Conservation (phyloP, 2,888 invertebrate species). For the Cerastoderma edule region DNA sequence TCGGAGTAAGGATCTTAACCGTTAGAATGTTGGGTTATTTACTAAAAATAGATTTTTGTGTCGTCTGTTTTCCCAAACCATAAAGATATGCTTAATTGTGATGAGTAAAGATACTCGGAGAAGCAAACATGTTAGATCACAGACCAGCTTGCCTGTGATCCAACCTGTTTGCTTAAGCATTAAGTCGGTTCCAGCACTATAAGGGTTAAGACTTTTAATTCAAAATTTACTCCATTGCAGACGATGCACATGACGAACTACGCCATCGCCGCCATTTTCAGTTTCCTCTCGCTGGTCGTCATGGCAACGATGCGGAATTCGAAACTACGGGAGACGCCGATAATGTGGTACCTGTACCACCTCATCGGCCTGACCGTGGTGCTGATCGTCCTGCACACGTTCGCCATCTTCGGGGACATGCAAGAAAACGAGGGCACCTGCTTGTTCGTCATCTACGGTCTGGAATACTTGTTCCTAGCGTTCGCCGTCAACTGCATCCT, state of each 20-base stretch:
- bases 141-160: no score
- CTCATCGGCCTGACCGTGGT: conserved; percentile 14
- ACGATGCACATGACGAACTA: conserved; percentile 31
- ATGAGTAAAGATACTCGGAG: no score
- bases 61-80: no score
- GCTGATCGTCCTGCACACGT: conserved; percentile 26
- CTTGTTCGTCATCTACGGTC: conserved; percentile 27
- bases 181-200: no score
- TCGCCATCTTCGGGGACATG: not conserved
- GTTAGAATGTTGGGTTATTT: conserved; percentile 32
- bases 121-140: no score
- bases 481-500: conserved; percentile 26
- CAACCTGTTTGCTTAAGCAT: no score
- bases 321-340: conserved; percentile 34
- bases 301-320: conserved; percentile 32
- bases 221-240: conserved; percentile 27
- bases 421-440: conserved; percentile 6
- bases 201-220: no score
- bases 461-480: conserved; percentile 33
- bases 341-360: conserved; percentile 47
- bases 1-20: no score
- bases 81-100: no score
- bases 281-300: conserved; percentile 15
- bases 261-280: conserved; percentile 30
- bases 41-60: not conserved